These are phyloP conservation scores for Ornithoptera priamus DNA, from an alignment of 2,888 invertebrate species.

Conservation along the genomic window DNA sequence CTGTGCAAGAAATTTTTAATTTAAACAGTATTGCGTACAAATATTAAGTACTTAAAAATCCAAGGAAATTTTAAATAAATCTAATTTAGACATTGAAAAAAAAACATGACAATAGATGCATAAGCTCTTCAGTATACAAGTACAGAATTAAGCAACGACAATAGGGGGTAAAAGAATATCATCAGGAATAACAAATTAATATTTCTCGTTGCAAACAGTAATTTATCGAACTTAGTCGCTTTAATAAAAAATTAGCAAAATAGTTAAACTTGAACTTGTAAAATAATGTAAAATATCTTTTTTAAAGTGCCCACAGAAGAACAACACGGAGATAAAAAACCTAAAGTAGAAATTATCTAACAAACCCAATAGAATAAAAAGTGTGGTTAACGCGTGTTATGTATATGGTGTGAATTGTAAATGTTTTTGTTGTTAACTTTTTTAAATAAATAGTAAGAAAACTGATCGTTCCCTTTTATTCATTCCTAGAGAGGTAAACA, in stretches of 20 bases:
- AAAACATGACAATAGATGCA: too few species aligned
- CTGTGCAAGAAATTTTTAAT: too few species aligned
- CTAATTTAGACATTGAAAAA: too few species aligned
- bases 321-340: background rate
- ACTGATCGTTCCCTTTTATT: slow-evolving; percentile 1
- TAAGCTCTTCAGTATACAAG: too few species aligned
- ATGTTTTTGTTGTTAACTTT: slow-evolving; percentile 27
- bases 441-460: slow-evolving; percentile 29
- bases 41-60: too few species aligned
- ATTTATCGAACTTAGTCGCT: background rate
- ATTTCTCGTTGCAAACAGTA: background rate
- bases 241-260: slow-evolving; percentile 13
- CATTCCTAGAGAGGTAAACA: background rate
- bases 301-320: background rate
- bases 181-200: background rate
- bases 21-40: too few species aligned
- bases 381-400: slow-evolving; percentile 25
- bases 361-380: slow-evolving; percentile 7
- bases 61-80: too few species aligned
- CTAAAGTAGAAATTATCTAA: slow-evolving; percentile 1
- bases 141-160: too few species aligned
- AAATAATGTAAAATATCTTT: slow-evolving; percentile 2
- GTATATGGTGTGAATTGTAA: slow-evolving; percentile 27
- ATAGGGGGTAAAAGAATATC: background rate
- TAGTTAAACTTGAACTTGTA: slow-evolving; percentile 21